Evolutionary conservation across 2,888 invertebrate genomes (phyloP), one percentile per base, ranked within the genome.

Genomic region (Acanthoscelides obtectus): DNA sequence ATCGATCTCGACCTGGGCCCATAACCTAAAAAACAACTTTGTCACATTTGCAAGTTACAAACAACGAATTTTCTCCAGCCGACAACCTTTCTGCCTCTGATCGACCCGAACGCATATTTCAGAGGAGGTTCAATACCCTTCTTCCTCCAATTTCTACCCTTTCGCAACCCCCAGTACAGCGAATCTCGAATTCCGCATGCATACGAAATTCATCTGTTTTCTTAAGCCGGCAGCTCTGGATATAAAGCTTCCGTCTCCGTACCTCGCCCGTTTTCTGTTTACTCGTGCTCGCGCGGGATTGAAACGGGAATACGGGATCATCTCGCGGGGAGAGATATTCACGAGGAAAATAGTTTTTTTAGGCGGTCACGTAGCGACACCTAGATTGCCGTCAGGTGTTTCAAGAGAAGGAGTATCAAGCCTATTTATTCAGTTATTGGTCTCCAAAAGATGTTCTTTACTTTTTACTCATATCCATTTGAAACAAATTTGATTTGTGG

Each of bases 141-240:
- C 17, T 17, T 45, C 17, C 45, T 45, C 6, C 45, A 45, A 12
- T 45, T 45, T 45, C 45, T 45, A 45, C 45, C 45, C 45, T 12
- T 45, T 45, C 1, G 17, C 45, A 45, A 17, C 45, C 1, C 1
- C 45, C 45, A 12, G 45, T 45, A 45, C 45, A 3, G 3, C 75
- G 68, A 74, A 77, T 78, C 76, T 73, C 73, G 74, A 75, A 80
- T 80, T 80, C 80, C 71, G 76, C 73, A 79, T 81, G 81, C 81
- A 80, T 80, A 80, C 81, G 80, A 78, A 80, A 80, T 81, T 83
- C 83, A 83, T 83, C 82, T 83, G 83, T 83, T 83, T 81, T 82
- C 82, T 79, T 82, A 83, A 82, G 83, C 83, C 80, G 69, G 74
- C 77, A 76, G 82, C 83, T 82, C 81, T 80, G 78, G 78, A 77